Percentiles rank a stretch among this genome's conserved stretches.
phyloP scores from a whole-genome alignment of 1,140 invertebrate species.

The Asbolus verrucosus region DNA sequence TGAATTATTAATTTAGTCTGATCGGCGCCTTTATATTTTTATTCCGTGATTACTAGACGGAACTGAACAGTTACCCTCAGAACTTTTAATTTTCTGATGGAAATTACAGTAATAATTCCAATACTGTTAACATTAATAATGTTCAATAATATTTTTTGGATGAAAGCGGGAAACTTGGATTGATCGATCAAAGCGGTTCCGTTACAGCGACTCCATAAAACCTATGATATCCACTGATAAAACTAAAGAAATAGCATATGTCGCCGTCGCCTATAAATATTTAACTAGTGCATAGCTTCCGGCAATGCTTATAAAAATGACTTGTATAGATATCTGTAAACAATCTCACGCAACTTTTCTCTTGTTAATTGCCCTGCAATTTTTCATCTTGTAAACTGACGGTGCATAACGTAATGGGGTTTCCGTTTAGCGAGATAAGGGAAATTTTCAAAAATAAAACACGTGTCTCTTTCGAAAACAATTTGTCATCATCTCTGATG shows the following conservation, averaged over 20 bases:
- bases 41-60: too few relatives aligned
- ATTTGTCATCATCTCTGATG: neutral
- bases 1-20: slow-evolving; percentile 6
- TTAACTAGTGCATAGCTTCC: slow-evolving; percentile 31
- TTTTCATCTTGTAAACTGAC: too few relatives aligned
- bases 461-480: neutral
- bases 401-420: too few relatives aligned
- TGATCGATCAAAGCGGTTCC: slow-evolving; percentile 7
- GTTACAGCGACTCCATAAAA: slow-evolving; percentile 1
- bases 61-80: slow-evolving; percentile 21
- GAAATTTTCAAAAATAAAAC: too few relatives aligned
- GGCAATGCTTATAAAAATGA: neutral
- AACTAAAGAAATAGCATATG: slow-evolving; percentile 20
- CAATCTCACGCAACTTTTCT: slow-evolving; percentile 29
- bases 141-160: neutral
- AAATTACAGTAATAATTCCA: slow-evolving; percentile 27
- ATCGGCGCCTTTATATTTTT: neutral
- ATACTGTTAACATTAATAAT: slow-evolving; percentile 10
- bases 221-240: slow-evolving; percentile 7
- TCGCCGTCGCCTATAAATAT: slow-evolving; percentile 32
- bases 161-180: slow-evolving; percentile 1
- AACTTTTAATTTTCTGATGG: too few relatives aligned
- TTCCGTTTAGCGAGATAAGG: too few relatives aligned
- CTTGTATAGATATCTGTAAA: slow-evolving; percentile 22
- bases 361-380: neutral